phyloP scores from a whole-genome alignment of 2,888 invertebrate species.

The Galeopsomyia nigrocyanea region DNA sequence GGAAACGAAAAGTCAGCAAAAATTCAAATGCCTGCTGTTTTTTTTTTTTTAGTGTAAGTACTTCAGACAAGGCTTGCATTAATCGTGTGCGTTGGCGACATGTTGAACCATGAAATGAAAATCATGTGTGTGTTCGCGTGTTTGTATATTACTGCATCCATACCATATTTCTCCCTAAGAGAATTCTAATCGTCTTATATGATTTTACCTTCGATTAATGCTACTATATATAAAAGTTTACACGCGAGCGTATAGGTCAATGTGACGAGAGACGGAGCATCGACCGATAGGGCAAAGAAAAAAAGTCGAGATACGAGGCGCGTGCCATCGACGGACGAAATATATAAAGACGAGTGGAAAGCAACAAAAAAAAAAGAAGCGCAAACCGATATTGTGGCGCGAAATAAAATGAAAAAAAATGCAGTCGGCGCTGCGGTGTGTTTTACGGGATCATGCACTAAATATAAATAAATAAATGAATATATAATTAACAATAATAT shows the following conservation, averaged over 20 bases:
- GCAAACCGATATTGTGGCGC: neutral
- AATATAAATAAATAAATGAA: constrained; percentile 32
- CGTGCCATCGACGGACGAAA: constrained; percentile 53
- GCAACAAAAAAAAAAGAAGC: constrained; percentile 13
- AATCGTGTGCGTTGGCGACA: constrained; percentile 30
- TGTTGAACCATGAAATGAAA: neutral
- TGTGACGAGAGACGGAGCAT: neutral
- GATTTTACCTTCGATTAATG: no score
- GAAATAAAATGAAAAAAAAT: constrained; percentile 13
- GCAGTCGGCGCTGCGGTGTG: constrained; percentile 29
- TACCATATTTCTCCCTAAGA: no score
- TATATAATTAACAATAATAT: neutral
- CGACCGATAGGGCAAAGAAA: constrained; percentile 20
- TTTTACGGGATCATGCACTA: constrained; percentile 23
- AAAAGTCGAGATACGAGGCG: constrained; percentile 37
- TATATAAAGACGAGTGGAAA: constrained; percentile 14
- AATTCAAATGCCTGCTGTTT: constrained; percentile 29
- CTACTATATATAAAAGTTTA: neutral
- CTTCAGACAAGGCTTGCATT: constrained; percentile 27
- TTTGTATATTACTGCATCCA: constrained; percentile 8
- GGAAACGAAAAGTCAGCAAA: constrained; percentile 1
- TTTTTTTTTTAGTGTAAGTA: constrained; percentile 45
- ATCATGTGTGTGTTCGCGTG: constrained; percentile 4
- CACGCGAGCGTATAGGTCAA: neutral
- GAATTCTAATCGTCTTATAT: no score